Evolutionary conservation across 2,888 invertebrate genomes (phyloP), one percentile per base, ranked within the genome.

Genomic region (Octonoba sinensis): DNA sequence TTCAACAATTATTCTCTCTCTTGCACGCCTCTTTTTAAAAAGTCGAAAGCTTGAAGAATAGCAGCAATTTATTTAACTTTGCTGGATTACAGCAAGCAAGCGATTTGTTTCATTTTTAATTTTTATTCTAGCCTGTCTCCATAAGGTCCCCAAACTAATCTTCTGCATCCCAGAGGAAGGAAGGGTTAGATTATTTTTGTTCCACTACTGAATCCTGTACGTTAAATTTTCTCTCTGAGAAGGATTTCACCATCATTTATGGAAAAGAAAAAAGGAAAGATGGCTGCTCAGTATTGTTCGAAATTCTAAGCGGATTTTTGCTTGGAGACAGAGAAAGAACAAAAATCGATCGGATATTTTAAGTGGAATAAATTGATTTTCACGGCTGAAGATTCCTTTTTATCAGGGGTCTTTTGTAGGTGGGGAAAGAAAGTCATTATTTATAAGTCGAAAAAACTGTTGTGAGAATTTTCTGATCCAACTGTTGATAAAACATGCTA

Each of bases 11-110:
- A 36, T 36, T 36, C 36, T 36, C 8, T 36, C 36, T 8, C 36
- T 8, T 8, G 3, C 36, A 8, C 36, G 8, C 36, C 4, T 1
- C 36, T 8, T 36, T 8, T 36, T 36, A 4, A 36, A 36, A 36
- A 36, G 36, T 36, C 36, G 36, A 49, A 12, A 12, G 24, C 51
- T 66, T 66, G 46, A 69, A 69, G 69, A 69, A 69, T 69, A 56
- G 36, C 36, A 49, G 57, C 69, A 44, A 69, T 69, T 69, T 69
- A 69, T 69, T 69, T 69, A 54, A 56, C 51, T 54, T 69, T 54
- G 66, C 51, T 54, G 69, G 51, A 36, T 36, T 36, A 36, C 36
- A 8, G 36, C 36, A 65, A 66, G 66, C 66, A 66, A 24, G 27
- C 51, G 51, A 66, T 66, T 66, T 59, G 20, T 24, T 59, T 59